phyloP scores from a whole-genome alignment of 2,797 vertebrate genomes.

The Mareca strepera region DNA sequence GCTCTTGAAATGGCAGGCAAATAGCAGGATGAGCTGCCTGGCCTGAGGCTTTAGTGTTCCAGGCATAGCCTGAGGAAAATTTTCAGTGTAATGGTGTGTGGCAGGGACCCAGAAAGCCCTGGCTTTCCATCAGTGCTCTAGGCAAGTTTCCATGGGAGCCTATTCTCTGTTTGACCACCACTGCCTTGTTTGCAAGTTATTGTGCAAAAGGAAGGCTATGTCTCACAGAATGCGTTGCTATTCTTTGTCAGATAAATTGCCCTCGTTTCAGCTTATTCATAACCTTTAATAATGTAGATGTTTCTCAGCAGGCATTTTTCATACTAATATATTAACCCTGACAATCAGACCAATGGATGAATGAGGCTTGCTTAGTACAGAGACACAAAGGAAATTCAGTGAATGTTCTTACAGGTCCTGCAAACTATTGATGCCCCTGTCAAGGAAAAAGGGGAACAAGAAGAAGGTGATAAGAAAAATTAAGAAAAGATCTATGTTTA shows the following conservation, averaged over 20 bases:
- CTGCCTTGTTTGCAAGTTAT: neutral
- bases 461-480: neutral
- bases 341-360: conserved; percentile 7
- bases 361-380: neutral
- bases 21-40: neutral
- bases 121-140: neutral
- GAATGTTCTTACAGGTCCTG: neutral
- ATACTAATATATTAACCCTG: conserved; percentile 34
- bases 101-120: neutral
- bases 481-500: neutral
- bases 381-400: neutral
- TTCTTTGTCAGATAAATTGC: conserved; percentile 31
- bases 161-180: neutral
- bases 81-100: neutral
- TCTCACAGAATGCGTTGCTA: neutral
- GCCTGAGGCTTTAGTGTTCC: neutral
- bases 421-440: conserved; percentile 17
- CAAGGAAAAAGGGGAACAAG: conserved; percentile 10
- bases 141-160: neutral
- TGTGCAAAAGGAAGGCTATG: neutral
- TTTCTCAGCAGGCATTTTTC: conserved; percentile 50
- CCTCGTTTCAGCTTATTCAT: conserved; percentile 40
- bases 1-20: neutral
- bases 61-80: neutral
- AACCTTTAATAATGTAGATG: conserved; percentile 53